Conservation (phyloP, 2,888 invertebrate genomes). For the Sinohyriopsis cumingii region DNA sequence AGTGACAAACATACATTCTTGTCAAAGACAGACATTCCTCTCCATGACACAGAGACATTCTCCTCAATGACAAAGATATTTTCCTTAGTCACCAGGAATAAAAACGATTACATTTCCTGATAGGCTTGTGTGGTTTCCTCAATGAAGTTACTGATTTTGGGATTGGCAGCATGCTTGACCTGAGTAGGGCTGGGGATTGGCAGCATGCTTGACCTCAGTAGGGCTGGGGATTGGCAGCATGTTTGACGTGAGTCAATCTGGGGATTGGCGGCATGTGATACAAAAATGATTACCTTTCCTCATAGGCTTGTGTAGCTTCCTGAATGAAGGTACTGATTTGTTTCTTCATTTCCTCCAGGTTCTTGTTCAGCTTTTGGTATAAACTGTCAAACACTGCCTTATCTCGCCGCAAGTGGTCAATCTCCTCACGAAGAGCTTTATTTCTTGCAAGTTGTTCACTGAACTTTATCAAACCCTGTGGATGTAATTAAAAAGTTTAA, state of each 20-base stretch:
- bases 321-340: slow-evolving; percentile 87
- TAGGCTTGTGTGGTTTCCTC: slow-evolving; percentile 91
- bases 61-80: no score
- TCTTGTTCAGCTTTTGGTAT: slow-evolving; percentile 83
- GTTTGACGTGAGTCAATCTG: neutral
- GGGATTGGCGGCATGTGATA: no score
- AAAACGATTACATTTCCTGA: slow-evolving; percentile 82
- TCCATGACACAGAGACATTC: no score
- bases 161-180: no score
- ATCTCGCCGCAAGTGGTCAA: slow-evolving; percentile 86
- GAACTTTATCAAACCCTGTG: slow-evolving; percentile 55
- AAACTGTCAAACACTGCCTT: slow-evolving; percentile 85
- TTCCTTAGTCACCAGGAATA: no score
- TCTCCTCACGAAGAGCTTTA: slow-evolving; percentile 79
- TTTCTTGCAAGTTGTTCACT: slow-evolving; percentile 61
- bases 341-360: slow-evolving; percentile 84
- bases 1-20: no score
- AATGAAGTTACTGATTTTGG: slow-evolving; percentile 86
- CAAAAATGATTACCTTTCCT: slow-evolving; percentile 80
- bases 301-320: slow-evolving; percentile 89
- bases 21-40: no score
- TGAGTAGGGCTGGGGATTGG: no score
- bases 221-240: no score
- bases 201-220: no score
- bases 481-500: no score